Conservation (phyloP, 2,888 invertebrate genomes). For the Drosophila affinis region DNA sequence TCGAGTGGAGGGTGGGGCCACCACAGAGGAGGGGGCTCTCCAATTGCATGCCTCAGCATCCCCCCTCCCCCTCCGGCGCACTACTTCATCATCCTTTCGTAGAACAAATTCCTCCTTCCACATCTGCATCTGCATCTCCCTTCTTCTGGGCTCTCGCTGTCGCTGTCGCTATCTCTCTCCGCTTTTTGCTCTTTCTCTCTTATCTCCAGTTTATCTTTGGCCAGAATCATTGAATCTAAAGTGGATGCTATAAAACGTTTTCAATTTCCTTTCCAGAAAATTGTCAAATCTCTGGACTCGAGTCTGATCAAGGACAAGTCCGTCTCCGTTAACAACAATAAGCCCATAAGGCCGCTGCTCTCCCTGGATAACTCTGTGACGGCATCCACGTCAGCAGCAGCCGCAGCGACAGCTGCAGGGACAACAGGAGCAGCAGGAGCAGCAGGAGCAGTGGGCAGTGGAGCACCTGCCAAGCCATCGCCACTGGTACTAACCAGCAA, state of each 20-base stretch:
- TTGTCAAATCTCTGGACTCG: constrained; percentile 83
- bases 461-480: constrained; percentile 26
- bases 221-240: constrained; percentile 4
- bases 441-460: constrained; percentile 14
- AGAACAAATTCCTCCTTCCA: constrained; percentile 6
- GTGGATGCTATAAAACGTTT: neutral
- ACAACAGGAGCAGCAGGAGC: neutral
- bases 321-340: constrained; percentile 82
- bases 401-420: constrained; percentile 35
- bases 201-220: constrained; percentile 11
- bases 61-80: constrained; percentile 19
- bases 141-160: constrained; percentile 23
- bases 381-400: constrained; percentile 41
- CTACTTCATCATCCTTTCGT: constrained; percentile 20
- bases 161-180: constrained; percentile 7
- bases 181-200: constrained; percentile 5
- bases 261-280: constrained; percentile 76
- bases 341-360: constrained; percentile 81
- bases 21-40: neutral
- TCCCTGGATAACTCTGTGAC: constrained; percentile 78
- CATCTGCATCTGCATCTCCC: constrained; percentile 7
- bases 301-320: constrained; percentile 77
- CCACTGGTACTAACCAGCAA: constrained; percentile 59
- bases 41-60: constrained; percentile 68
- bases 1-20: neutral